Evolutionary conservation across 2,888 invertebrate genomes (phyloP).

Genomic region (Nomada goodeniana): DNA sequence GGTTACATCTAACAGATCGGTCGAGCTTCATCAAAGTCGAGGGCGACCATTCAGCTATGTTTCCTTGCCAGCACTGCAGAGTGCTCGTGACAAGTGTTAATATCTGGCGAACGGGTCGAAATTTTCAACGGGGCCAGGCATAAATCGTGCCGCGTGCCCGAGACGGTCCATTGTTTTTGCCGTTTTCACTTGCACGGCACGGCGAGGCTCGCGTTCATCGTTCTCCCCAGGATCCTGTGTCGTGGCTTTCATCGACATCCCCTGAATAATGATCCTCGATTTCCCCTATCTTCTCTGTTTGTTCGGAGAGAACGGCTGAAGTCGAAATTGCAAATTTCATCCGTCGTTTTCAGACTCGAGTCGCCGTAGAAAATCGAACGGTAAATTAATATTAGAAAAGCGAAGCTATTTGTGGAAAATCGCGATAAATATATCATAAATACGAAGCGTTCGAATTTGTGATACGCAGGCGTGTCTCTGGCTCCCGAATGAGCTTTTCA

Average conservation of each 20-base stretch:
- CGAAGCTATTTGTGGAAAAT: too few species aligned
- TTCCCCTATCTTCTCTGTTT: too few species aligned
- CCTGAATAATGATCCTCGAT: background rate
- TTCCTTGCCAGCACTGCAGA: constrained; percentile 54
- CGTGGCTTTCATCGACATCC: constrained; percentile 31
- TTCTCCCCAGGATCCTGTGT: background rate
- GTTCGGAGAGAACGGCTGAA: too few species aligned
- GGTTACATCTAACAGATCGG: constrained; percentile 46
- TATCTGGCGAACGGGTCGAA: constrained; percentile 49
- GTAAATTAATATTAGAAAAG: too few species aligned
- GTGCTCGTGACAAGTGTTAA: constrained; percentile 65
- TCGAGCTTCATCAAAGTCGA: constrained; percentile 58
- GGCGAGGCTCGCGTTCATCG: constrained; percentile 16
- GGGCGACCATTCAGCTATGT: constrained; percentile 37
- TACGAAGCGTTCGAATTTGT: too few species aligned
- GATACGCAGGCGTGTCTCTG: too few species aligned
- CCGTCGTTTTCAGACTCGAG: background rate
- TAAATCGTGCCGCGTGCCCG: constrained; percentile 60
- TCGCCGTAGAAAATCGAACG: background rate
- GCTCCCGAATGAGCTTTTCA: too few species aligned
- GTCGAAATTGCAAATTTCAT: background rate
- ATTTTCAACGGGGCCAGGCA: constrained; percentile 56
- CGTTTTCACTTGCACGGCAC: constrained; percentile 24
- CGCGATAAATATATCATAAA: too few species aligned
- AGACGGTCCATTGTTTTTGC: constrained; percentile 64